phyloP scores from a whole-genome alignment of 2,113 vertebrate genomes.

The Nasalis larvatus region DNA sequence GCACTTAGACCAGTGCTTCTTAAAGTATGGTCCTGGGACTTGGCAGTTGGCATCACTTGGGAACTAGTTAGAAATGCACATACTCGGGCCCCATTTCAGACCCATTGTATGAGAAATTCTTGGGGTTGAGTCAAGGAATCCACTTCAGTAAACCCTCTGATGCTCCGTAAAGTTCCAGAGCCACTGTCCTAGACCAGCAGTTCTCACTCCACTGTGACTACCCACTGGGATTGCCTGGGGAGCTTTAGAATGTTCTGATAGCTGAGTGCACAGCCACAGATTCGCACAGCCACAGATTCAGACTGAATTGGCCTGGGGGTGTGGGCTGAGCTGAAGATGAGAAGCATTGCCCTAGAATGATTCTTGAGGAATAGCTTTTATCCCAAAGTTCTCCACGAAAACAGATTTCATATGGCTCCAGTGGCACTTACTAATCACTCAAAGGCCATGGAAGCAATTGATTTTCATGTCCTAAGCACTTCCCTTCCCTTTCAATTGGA shows the following conservation, averaged over 20 bases:
- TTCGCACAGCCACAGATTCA: not conserved
- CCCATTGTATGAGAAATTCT: not conserved
- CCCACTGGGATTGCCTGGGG: not conserved
- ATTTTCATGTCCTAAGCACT: not conserved
- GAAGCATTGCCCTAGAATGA: not conserved
- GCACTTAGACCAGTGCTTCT: not conserved
- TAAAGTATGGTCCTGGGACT: not conserved
- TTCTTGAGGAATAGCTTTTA: not conserved
- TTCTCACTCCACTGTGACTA: not conserved
- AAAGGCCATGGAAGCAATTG: not conserved
- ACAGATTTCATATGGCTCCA: not conserved
- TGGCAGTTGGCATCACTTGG: not conserved
- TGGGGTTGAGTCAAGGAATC: not conserved
- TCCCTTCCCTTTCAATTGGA: not conserved
- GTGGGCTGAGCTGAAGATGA: not conserved
- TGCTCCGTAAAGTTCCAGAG: not conserved
- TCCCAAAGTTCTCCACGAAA: not conserved
- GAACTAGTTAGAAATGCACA: not conserved
- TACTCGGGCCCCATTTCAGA: not conserved
- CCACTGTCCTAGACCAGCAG: not conserved
- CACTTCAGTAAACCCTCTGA: not conserved
- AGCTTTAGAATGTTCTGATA: not conserved
- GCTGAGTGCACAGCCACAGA: not conserved
- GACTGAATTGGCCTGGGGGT: not conserved
- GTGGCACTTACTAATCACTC: not conserved